Conservation (phyloP, 2,888 invertebrate genomes). For the Cryptops parisi region DNA sequence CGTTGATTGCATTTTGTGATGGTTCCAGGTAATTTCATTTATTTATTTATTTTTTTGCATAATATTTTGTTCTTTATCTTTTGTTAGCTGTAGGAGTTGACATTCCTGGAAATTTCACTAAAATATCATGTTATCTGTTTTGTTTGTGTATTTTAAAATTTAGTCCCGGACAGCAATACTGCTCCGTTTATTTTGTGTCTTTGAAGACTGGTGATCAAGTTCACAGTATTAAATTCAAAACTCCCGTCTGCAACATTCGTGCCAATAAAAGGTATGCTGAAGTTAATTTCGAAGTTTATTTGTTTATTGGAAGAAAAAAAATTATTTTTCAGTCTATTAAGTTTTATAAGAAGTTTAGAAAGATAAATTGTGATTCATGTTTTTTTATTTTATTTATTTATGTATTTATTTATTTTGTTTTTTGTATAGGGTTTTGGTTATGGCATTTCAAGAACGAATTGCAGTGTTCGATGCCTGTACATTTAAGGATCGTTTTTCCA, state of each 20-base stretch:
- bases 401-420: slow-evolving; percentile 2
- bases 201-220: slow-evolving; percentile 67
- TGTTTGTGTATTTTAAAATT: slow-evolving; percentile 8
- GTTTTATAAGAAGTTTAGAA: too few relatives aligned
- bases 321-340: too few relatives aligned
- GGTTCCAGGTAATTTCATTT: slow-evolving; percentile 49
- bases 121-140: background rate
- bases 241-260: slow-evolving; percentile 68
- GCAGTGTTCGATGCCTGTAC: slow-evolving; percentile 81
- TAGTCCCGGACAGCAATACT: slow-evolving; percentile 48
- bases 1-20: slow-evolving; percentile 81
- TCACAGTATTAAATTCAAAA: slow-evolving; percentile 84
- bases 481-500: slow-evolving; percentile 67
- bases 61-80: too few relatives aligned
- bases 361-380: background rate
- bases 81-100: too few relatives aligned
- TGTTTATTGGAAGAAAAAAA: too few relatives aligned
- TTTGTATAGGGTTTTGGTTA: slow-evolving; percentile 52
- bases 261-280: slow-evolving; percentile 60
- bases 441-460: slow-evolving; percentile 76
- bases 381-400: slow-evolving; percentile 1
- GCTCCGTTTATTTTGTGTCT: slow-evolving; percentile 69
- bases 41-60: too few relatives aligned
- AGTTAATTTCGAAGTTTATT: too few relatives aligned
- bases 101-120: background rate